phyloP scores from a whole-genome alignment of 1,140 invertebrate genomes.

The Nautilus pompilius region DNA sequence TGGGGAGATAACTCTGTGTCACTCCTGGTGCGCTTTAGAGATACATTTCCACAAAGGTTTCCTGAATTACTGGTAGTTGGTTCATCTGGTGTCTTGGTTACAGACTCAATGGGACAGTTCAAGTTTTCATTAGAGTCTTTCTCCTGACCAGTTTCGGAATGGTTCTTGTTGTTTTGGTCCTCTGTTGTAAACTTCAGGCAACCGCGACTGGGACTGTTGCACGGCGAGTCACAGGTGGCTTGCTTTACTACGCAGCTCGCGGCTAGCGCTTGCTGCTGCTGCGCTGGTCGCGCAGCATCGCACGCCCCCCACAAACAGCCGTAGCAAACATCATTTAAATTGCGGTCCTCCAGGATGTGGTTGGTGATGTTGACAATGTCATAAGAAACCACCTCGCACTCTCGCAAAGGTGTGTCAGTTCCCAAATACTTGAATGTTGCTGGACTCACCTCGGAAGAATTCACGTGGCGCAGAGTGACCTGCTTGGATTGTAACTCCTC shows the following conservation, averaged over 20 bases:
- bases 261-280: slow-evolving; percentile 39
- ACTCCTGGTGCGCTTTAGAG: slow-evolving; percentile 36
- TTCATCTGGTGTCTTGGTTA: not conserved
- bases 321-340: slow-evolving; percentile 53
- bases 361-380: slow-evolving; percentile 2
- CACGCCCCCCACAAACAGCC: slow-evolving; percentile 50
- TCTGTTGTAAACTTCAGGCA: slow-evolving; percentile 21
- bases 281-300: slow-evolving; percentile 38
- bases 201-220: slow-evolving; percentile 20
- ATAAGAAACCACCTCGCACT: slow-evolving; percentile 12
- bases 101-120: slow-evolving; percentile 25
- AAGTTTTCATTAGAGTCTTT: slow-evolving; percentile 50
- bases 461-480: slow-evolving; percentile 17
- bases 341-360: slow-evolving; percentile 21
- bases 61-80: slow-evolving; percentile 3
- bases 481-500: slow-evolving; percentile 29
- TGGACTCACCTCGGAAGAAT: slow-evolving; percentile 21
- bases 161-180: slow-evolving; percentile 27
- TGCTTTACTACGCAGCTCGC: slow-evolving; percentile 38
- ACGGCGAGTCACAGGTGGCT: slow-evolving; percentile 30
- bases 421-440: slow-evolving; percentile 39
- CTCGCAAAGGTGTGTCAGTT: slow-evolving; percentile 44
- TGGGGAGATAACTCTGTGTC: slow-evolving; percentile 32
- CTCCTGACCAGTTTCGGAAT: slow-evolving; percentile 24
- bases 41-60: slow-evolving; percentile 1